Conservation (phyloP, 2,113 vertebrate genomes). For the Chascanopsetta lugubris region DNA sequence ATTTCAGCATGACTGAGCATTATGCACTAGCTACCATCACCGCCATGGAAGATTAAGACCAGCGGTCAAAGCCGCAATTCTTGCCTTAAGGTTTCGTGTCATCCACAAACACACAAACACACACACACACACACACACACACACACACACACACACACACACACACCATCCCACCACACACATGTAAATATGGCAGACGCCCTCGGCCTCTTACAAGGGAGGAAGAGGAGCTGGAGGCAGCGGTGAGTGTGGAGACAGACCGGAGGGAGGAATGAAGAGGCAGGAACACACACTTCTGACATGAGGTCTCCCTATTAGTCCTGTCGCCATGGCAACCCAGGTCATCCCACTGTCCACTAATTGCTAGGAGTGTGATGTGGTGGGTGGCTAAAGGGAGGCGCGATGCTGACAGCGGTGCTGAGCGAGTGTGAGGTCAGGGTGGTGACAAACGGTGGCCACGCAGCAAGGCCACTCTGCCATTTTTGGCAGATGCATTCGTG, state of each 20-base stretch:
- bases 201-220: slow-evolving; percentile 9
- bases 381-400: slow-evolving; percentile 47
- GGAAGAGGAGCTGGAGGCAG: slow-evolving; percentile 2
- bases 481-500: slow-evolving; percentile 48
- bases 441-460: slow-evolving; percentile 32
- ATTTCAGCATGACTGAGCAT: slow-evolving; percentile 6
- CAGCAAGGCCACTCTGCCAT: slow-evolving; percentile 38
- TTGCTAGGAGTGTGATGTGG: slow-evolving; percentile 36
- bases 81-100: slow-evolving; percentile 6
- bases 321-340: slow-evolving; percentile 69
- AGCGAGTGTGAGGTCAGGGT: slow-evolving; percentile 43
- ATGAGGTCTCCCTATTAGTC: slow-evolving; percentile 62
- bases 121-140: slow-evolving; percentile 35
- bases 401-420: slow-evolving; percentile 41
- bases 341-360: slow-evolving; percentile 59
- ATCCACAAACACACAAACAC: slow-evolving; percentile 25
- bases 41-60: slow-evolving; percentile 13
- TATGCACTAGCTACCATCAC: neutral
- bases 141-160: slow-evolving; percentile 23
- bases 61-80: neutral
- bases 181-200: slow-evolving; percentile 27
- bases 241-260: slow-evolving; percentile 3
- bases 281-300: slow-evolving; percentile 33
- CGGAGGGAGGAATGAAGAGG: slow-evolving; percentile 15
- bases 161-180: slow-evolving; percentile 28